Conservation (phyloP, 30 jellyfish, hydroid and myxozoan genomes). For the Mastigias papua region DNA sequence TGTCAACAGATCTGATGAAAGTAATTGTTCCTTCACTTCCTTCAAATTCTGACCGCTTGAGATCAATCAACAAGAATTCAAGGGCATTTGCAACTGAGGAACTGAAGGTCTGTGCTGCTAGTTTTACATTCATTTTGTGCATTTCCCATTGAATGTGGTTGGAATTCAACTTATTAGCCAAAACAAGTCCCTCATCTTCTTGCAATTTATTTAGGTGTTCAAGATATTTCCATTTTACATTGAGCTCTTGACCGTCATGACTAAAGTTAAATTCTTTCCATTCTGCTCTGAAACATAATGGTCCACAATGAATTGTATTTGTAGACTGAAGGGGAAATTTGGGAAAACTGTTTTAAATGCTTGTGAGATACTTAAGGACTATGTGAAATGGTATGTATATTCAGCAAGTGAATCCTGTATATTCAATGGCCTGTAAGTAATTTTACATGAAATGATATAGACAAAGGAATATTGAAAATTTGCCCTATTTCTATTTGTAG, state of each 20-base stretch:
- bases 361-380: too few species aligned
- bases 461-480: slow-evolving; percentile 1
- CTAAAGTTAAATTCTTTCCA: too few species aligned
- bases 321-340: too few species aligned
- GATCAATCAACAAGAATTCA: not conserved
- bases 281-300: too few species aligned
- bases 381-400: too few species aligned
- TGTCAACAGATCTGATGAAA: slow-evolving; percentile 10
- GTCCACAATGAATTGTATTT: too few species aligned
- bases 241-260: too few species aligned
- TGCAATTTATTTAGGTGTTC: slow-evolving; percentile 15
- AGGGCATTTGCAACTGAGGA: slow-evolving; percentile 53
- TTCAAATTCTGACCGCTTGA: slow-evolving; percentile 15
- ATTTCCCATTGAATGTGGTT: slow-evolving; percentile 31
- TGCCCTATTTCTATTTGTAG: slow-evolving; percentile 31
- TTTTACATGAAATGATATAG: slow-evolving; percentile 10
- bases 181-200: slow-evolving; percentile 23
- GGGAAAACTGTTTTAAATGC: too few species aligned
- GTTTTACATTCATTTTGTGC: slow-evolving; percentile 50
- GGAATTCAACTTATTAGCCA: slow-evolving; percentile 16
- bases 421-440: too few species aligned
- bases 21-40: slow-evolving; percentile 21
- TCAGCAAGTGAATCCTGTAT: too few species aligned
- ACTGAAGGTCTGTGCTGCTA: slow-evolving; percentile 49
- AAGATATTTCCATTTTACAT: slow-evolving; percentile 37